Base-by-base conservation (phyloP, 2,797 vertebrate species). In the Chaetophractus vellerosus region DNA sequence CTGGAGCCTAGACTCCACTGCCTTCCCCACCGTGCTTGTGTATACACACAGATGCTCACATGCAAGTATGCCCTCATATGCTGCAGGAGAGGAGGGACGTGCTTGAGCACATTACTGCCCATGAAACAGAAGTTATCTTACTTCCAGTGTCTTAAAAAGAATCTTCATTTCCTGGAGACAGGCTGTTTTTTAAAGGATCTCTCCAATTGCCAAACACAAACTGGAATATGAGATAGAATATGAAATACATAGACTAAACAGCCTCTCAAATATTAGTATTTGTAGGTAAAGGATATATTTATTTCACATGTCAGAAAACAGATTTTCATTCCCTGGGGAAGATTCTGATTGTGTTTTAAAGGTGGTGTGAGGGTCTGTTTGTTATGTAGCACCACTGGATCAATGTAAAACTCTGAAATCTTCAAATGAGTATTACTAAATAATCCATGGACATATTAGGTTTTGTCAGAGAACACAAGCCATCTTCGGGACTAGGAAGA, bases 341-440 rank as follows among this genome's bases (percentile, higher is more conserved):
- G 97, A 97, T 96, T 89, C 97, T 97, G 94, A 97, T 98, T 16
- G 97, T 96, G 95, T 96, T 98, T 98, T 98, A 98, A 97, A 98
- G 98, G 97, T 98, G 97, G 95, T 97, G 81, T 97, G 91, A 83
- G 90, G 68, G 90, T 97, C 95, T 98, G 33, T 97, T 96, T 98
- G 93, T 96, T 98, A 97, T 93, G 93, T 92, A 96, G 94, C 79
- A 96, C 93, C 82, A 96, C 90, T 95, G 93, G 96, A 98, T 98
- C 98, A 98, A 98, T 98, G 98, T 78, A 96, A 97, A 98, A 98
- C 91, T 98, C 97, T 98, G 96, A 98, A 93, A 97, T 98, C 97
- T 98, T 98, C 97, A 98, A 97, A 98, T 97, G 95, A 97, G 95
- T 97, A 97, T 98, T 98, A 98, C 96, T 98, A 96, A 98, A 98